Conservation (phyloP, 92 coral and sea anemone species). For the Palythoa caribaeorum region DNA sequence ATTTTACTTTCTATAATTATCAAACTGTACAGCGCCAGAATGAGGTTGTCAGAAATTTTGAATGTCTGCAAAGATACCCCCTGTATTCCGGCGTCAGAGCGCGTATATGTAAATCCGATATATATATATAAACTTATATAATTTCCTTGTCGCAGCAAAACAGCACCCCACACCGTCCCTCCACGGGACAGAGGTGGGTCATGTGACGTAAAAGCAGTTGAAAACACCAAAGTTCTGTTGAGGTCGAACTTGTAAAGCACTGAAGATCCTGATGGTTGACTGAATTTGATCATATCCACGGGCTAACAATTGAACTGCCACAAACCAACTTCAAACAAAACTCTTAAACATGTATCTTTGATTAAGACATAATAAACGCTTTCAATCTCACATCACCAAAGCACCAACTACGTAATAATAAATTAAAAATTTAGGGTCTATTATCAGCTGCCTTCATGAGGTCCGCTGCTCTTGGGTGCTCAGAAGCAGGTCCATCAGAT, state of each 20-base stretch:
- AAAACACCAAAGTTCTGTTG: background rate
- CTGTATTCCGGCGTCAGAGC: background rate
- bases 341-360: background rate
- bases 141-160: background rate
- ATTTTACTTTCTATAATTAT: constrained; percentile 68
- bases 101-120: background rate
- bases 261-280: background rate
- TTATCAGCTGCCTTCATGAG: constrained; percentile 70
- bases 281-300: background rate
- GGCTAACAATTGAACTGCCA: background rate
- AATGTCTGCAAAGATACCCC: background rate
- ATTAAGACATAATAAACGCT: background rate
- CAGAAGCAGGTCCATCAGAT: constrained; percentile 70
- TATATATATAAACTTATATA: background rate
- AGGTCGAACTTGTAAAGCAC: background rate
- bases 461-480: constrained; percentile 60
- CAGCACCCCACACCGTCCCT: background rate
- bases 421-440: constrained; percentile 55
- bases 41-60: background rate
- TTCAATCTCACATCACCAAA: constrained; percentile 31
- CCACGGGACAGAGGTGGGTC: background rate
- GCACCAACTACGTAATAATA: constrained; percentile 11
- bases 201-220: background rate
- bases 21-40: constrained; percentile 73
- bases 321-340: constrained; percentile 33